These are phyloP conservation scores for Ictidomys tridecemlineatus DNA, from an alignment of 2,113 vertebrate species.

Conservation along the genomic window DNA sequence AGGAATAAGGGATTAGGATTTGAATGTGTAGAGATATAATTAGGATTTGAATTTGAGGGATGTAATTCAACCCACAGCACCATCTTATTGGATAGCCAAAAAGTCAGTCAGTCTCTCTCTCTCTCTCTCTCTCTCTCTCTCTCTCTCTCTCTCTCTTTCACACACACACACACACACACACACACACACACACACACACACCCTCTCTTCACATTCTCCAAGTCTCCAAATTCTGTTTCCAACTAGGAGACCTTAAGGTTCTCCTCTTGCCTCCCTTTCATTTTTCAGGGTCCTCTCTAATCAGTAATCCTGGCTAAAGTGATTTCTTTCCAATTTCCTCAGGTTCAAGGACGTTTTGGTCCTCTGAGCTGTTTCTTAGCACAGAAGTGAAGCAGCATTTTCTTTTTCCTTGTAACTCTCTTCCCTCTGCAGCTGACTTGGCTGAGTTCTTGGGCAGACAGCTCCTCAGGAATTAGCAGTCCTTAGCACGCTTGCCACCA, in stretches of 20 bases:
- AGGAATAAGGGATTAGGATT: not conserved
- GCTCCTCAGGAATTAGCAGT: not conserved
- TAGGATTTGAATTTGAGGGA: not conserved
- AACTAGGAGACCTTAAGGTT: not conserved
- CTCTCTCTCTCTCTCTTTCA: not conserved
- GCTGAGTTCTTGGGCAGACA: not conserved
- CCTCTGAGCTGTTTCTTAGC: constrained; percentile 16
- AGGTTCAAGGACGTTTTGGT: constrained; percentile 15
- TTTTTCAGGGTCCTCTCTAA: not conserved
- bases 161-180: not conserved
- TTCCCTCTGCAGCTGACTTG: not conserved
- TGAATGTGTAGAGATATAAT: not conserved
- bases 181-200: not conserved
- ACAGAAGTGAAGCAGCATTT: not conserved
- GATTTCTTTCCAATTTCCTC: not conserved
- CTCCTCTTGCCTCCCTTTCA: not conserved
- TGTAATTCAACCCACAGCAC: not conserved
- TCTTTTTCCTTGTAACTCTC: not conserved
- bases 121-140: not conserved
- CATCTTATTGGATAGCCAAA: not conserved
- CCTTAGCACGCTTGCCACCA: not conserved
- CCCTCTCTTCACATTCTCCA: not conserved
- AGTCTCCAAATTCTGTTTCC: constrained; percentile 7
- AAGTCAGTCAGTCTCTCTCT: not conserved
- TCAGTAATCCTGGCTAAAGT: not conserved